A percentile compares a stretch with the other conserved stretches of the same genome.
phyloP scores from a whole-genome alignment of 1,140 invertebrate genomes.

The Magallana angulata region DNA sequence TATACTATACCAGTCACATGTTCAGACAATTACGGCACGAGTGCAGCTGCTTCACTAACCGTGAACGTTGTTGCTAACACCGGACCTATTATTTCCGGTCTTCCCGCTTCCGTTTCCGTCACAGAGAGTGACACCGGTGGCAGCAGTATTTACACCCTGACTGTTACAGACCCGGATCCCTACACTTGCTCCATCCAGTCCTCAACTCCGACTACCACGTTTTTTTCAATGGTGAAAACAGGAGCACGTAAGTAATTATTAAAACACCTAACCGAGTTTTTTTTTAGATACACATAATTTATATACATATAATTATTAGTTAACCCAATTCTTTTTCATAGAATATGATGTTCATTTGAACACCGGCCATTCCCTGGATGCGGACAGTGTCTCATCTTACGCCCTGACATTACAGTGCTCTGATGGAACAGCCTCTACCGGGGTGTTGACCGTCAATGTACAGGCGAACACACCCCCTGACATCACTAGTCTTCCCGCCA shows the following conservation, averaged over 20 bases:
- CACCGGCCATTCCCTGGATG: conserved; percentile 32
- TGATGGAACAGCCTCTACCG: conserved; percentile 11
- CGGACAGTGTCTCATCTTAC: conserved; percentile 22
- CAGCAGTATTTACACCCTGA: conserved; percentile 8
- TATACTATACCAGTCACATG: conserved; percentile 45
- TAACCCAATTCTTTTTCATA: neutral
- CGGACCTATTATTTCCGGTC: conserved; percentile 6
- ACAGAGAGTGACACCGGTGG: conserved; percentile 33
- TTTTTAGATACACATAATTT: too few relatives aligned
- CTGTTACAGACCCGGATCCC: conserved; percentile 38
- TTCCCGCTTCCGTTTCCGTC: conserved; percentile 22
- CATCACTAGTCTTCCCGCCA: conserved; percentile 40
- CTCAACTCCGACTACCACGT: neutral
- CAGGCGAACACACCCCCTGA: conserved; percentile 42
- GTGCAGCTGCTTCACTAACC: conserved; percentile 11
- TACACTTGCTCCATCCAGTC: conserved; percentile 26
- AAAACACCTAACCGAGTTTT: too few relatives aligned
- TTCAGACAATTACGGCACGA: conserved; percentile 22
- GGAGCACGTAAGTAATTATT: neutral
- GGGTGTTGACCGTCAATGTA: conserved; percentile 30
- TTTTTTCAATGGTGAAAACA: conserved; percentile 31
- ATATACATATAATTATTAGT: neutral
- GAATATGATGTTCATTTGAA: conserved; percentile 39
- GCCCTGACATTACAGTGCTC: conserved; percentile 41
- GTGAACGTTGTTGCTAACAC: conserved; percentile 34